Evolutionary conservation across 1,140 invertebrate genomes (phyloP).

Genomic region (Drosophila nebulosa): DNA sequence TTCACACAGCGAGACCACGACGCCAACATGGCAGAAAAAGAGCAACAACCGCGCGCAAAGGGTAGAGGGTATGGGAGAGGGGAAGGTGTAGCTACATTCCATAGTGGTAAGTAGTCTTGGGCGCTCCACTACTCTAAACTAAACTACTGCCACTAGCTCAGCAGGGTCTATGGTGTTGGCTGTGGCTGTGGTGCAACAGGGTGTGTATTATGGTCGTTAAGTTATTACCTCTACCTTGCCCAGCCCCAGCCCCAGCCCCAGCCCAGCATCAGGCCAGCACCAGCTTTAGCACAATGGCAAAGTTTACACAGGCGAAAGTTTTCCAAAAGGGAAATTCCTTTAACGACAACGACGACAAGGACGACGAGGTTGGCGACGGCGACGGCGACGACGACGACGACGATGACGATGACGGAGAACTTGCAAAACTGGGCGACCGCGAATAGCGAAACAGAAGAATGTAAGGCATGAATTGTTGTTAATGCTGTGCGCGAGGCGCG

Average conservation of each 20-base stretch:
- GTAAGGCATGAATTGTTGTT: slow-evolving; percentile 70
- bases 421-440: slow-evolving; percentile 4
- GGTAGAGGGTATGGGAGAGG: slow-evolving; percentile 5
- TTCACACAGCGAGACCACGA: not conserved
- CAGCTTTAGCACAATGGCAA: slow-evolving; percentile 55
- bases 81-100: not conserved
- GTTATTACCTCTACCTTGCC: slow-evolving; percentile 70
- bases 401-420: slow-evolving; percentile 14
- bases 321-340: slow-evolving; percentile 61
- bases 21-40: not conserved
- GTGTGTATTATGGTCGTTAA: slow-evolving; percentile 79
- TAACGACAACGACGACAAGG: slow-evolving; percentile 20
- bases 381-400: slow-evolving; percentile 27
- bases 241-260: not conserved
- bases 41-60: slow-evolving; percentile 9
- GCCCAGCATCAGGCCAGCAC: not conserved
- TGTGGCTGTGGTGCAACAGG: slow-evolving; percentile 62
- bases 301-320: slow-evolving; percentile 76
- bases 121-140: not conserved
- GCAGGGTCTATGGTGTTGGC: slow-evolving; percentile 4
- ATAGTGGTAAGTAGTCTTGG: slow-evolving; percentile 9
- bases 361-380: not conserved
- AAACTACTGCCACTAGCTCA: not conserved
- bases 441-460: slow-evolving; percentile 19
- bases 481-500: slow-evolving; percentile 54